Evolutionary conservation across 2,888 invertebrate species (phyloP).

Genomic region (Netelia inedita): DNA sequence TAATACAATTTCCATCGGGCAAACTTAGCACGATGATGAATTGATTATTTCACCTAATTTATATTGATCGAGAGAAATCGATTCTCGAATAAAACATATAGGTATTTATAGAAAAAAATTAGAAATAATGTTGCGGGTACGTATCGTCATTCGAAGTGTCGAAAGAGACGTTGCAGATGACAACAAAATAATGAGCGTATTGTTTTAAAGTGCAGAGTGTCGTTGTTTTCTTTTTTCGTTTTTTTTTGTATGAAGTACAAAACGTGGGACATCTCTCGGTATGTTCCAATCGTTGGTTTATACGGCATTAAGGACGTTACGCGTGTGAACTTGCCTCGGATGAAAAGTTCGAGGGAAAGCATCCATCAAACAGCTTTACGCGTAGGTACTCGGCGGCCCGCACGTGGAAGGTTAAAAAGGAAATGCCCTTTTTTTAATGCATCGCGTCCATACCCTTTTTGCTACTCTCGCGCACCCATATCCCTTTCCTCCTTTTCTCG

Average conservation of each 20-base stretch:
- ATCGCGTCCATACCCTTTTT: not conserved
- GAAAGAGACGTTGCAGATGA: no score
- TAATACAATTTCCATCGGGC: no score
- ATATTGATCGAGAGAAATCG: not conserved
- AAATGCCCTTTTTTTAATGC: conserved; percentile 42
- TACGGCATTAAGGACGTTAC: not conserved
- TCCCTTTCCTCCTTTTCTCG: not conserved
- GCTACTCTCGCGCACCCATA: not conserved
- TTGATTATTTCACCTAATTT: no score
- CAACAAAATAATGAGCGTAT: not conserved
- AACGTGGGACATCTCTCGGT: not conserved
- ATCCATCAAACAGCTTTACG: conserved; percentile 29
- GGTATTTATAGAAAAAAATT: not conserved
- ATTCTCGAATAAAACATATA: not conserved
- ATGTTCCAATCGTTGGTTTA: conserved; percentile 5
- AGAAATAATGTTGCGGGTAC: not conserved
- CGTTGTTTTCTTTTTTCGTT: not conserved
- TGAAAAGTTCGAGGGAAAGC: conserved; percentile 33
- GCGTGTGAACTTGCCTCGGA: not conserved
- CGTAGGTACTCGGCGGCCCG: not conserved
- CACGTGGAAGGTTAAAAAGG: conserved; percentile 36
- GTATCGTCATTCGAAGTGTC: not conserved
- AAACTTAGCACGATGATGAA: no score
- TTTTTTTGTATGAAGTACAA: not conserved
- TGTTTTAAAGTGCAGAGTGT: not conserved